These are phyloP conservation scores for Sminthurinus signatus DNA, from an alignment of 1,140 invertebrate species.

Conservation along the genomic window DNA sequence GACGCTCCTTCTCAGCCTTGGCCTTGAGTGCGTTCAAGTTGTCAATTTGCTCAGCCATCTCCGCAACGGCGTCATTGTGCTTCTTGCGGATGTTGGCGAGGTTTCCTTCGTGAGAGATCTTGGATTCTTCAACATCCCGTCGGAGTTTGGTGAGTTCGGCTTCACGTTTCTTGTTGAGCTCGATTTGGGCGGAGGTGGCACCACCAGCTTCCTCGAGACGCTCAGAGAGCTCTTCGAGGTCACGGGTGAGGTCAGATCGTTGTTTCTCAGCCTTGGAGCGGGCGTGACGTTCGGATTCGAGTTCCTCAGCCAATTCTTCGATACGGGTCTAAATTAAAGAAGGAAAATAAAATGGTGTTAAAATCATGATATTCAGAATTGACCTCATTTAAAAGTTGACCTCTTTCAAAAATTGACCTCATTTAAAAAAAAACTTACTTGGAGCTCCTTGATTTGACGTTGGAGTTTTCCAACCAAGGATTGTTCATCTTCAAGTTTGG, in stretches of 20 bases:
- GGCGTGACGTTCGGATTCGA: conserved; percentile 75
- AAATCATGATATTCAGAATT: too few relatives aligned
- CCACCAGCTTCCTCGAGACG: conserved; percentile 97
- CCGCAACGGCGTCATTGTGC: conserved; percentile 96
- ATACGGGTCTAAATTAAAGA: conserved; percentile 68
- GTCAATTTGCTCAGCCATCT: conserved; percentile 99
- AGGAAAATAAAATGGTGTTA: too few relatives aligned
- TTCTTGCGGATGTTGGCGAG: conserved; percentile 95
- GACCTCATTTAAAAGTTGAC: too few relatives aligned
- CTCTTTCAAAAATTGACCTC: too few relatives aligned
- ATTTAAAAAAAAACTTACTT: too few relatives aligned
- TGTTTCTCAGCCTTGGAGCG: conserved; percentile 97
- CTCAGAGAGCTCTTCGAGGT: conserved; percentile 94
- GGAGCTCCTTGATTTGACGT: conserved; percentile 98
- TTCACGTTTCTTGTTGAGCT: conserved; percentile 99
- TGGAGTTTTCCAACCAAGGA: conserved; percentile 89
- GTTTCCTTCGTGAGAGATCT: conserved; percentile 95
- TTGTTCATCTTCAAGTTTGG: conserved; percentile 97
- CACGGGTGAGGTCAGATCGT: conserved; percentile 88
- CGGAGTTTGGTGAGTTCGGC: conserved; percentile 96
- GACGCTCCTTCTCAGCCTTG: conserved; percentile 83
- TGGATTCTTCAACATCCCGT: conserved; percentile 95
- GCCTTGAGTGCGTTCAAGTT: conserved; percentile 98
- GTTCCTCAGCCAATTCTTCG: conserved; percentile 95
- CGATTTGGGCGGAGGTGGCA: conserved; percentile 96